Conservation (phyloP, 2,888 invertebrate genomes). For the Nysson spinosus region DNA sequence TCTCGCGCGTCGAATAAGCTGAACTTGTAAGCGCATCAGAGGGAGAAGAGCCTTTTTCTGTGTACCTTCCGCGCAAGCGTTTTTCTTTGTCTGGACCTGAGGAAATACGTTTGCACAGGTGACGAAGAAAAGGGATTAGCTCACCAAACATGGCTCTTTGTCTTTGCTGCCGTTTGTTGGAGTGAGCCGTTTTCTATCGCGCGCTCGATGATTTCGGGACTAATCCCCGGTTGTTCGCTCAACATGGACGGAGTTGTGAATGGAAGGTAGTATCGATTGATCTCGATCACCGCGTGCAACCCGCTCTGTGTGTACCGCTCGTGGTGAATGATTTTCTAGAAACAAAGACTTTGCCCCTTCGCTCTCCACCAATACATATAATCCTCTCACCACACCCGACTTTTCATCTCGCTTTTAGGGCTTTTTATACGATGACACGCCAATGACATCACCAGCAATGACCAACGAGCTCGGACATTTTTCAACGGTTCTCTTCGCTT, state of each 20-base stretch:
- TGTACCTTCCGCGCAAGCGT: too few species aligned
- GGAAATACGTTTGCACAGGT: conserved; percentile 49
- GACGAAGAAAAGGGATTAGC: conserved; percentile 50
- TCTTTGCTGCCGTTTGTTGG: conserved; percentile 33
- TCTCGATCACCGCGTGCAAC: conserved; percentile 37
- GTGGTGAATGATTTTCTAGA: conserved; percentile 61
- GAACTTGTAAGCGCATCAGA: too few species aligned
- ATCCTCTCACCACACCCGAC: conserved; percentile 47
- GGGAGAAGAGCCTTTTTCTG: too few species aligned
- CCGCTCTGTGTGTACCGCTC: conserved; percentile 46
- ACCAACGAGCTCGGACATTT: conserved; percentile 45
- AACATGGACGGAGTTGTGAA: conserved; percentile 59
- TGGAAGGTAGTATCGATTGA: conserved; percentile 48
- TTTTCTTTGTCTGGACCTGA: conserved; percentile 46
- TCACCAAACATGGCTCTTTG: conserved; percentile 57
- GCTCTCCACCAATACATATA: conserved; percentile 43
- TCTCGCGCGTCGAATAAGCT: conserved; percentile 7
- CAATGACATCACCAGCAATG: conserved; percentile 43
- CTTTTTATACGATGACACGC: conserved; percentile 38
- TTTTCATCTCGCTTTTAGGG: conserved; percentile 32
- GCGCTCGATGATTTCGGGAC: conserved; percentile 35
- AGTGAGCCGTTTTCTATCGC: conserved; percentile 39
- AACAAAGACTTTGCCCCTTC: conserved; percentile 59
- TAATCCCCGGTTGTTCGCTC: conserved; percentile 49
- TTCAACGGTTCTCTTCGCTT: conserved; percentile 41